Percentiles rank a stretch among this genome's conserved stretches.
Evolutionary conservation across 2,113 vertebrate species (phyloP).

Genomic region (Anolis carolinensis): DNA sequence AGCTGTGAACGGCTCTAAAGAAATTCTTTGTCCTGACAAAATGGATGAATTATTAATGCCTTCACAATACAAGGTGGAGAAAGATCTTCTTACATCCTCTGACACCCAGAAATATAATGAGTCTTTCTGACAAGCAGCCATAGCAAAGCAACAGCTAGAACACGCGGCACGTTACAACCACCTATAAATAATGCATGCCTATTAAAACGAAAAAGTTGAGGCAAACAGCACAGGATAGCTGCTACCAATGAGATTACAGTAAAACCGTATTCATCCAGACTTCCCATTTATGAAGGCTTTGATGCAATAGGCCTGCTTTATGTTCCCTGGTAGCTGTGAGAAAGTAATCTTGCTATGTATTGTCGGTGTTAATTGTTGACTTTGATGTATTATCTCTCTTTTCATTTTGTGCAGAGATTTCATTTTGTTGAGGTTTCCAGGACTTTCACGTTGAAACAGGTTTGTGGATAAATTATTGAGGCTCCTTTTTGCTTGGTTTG

Average conservation of each 20-base stretch:
- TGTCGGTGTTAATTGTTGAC: neutral
- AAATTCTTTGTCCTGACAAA: conserved; percentile 29
- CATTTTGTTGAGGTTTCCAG: neutral
- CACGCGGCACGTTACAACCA: conserved; percentile 9
- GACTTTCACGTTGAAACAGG: neutral
- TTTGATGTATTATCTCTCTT: conserved; percentile 8
- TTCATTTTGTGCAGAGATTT: neutral
- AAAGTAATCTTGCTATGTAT: neutral
- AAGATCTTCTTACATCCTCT: conserved; percentile 22
- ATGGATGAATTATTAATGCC: conserved; percentile 32
- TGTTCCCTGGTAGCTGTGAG: neutral
- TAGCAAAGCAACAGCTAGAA: conserved; percentile 18
- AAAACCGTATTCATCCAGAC: conserved; percentile 13
- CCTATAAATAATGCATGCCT: conserved; percentile 35
- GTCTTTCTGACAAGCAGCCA: conserved; percentile 30
- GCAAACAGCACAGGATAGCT: conserved; percentile 2
- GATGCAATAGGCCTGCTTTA: neutral
- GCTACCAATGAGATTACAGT: conserved; percentile 1
- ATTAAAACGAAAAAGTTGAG: conserved; percentile 29
- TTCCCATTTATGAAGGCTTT: conserved; percentile 28
- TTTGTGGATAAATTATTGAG: neutral
- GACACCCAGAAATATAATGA: conserved; percentile 37
- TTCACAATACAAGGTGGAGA: conserved; percentile 10
- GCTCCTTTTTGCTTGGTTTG: neutral
- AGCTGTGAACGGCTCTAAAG: neutral